Evolutionary conservation across 2,113 vertebrate species (phyloP).

Genomic region (Trogon surrucura): DNA sequence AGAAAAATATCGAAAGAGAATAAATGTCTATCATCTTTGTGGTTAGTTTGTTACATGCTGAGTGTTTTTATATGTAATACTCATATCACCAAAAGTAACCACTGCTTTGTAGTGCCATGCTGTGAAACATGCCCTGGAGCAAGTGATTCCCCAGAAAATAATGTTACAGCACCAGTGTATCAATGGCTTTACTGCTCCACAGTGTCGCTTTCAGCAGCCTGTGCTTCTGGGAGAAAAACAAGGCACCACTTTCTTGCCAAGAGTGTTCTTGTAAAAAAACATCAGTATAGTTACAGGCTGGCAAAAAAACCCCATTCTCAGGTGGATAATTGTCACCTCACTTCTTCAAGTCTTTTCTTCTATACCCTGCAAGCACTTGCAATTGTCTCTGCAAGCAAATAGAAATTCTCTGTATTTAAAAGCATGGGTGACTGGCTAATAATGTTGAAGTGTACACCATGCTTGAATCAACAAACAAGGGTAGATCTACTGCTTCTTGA

Average conservation of each 20-base stretch:
- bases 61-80: conserved; percentile 43
- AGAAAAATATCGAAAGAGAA: neutral
- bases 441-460: neutral
- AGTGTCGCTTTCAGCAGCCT: conserved; percentile 12
- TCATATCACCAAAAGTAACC: conserved; percentile 49
- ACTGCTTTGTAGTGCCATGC: conserved; percentile 18
- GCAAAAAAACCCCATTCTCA: conserved; percentile 1
- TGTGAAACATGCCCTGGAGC: conserved; percentile 55
- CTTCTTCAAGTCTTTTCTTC: neutral
- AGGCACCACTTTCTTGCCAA: neutral
- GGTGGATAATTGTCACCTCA: neutral
- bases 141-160: conserved; percentile 33
- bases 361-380: neutral
- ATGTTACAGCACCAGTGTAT: conserved; percentile 37
- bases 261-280: conserved; percentile 23
- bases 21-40: conserved; percentile 18
- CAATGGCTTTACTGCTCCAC: conserved; percentile 39
- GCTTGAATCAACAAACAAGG: conserved; percentile 40
- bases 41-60: conserved; percentile 28
- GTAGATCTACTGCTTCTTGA: conserved; percentile 35
- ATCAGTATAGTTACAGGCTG: neutral
- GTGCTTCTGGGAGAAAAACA: conserved; percentile 34
- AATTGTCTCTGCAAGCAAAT: neutral
- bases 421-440: conserved; percentile 20
- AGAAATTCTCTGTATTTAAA: conserved; percentile 10